Evolutionary conservation across 2,113 vertebrate genomes (phyloP).

Genomic region (Ailuropoda melanoleuca): DNA sequence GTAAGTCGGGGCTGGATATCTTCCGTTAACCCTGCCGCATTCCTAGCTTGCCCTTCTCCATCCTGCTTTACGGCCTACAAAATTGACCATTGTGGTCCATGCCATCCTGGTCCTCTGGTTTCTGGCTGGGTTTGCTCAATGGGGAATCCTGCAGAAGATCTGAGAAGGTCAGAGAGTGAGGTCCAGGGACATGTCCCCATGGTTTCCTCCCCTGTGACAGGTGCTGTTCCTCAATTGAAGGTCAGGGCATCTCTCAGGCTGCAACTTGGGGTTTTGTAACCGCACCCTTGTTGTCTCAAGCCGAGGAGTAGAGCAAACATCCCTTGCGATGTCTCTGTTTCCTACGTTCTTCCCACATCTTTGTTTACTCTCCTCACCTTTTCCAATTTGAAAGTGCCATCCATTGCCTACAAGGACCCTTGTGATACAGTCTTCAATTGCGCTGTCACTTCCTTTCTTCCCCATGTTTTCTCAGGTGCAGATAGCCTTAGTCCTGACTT

Average conservation of each 20-base stretch:
- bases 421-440: background rate
- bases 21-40: background rate
- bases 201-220: background rate
- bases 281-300: background rate
- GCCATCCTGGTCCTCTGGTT: background rate
- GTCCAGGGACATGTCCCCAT: background rate
- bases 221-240: background rate
- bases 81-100: rapidly evolving
- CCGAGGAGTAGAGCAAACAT: background rate
- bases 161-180: background rate
- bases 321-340: background rate
- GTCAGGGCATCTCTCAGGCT: background rate
- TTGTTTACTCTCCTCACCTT: background rate
- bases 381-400: background rate
- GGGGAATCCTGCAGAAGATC: background rate
- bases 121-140: background rate
- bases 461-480: background rate
- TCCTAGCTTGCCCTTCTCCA: background rate
- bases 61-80: background rate
- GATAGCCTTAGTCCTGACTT: background rate
- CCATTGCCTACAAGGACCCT: background rate
- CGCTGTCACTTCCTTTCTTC: background rate
- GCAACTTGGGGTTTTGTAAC: background rate
- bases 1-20: background rate
- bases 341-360: background rate